Evolutionary conservation across 2,888 invertebrate genomes (phyloP), one percentile per base, ranked within the genome.

Genomic region (Leptopilina myrica): DNA sequence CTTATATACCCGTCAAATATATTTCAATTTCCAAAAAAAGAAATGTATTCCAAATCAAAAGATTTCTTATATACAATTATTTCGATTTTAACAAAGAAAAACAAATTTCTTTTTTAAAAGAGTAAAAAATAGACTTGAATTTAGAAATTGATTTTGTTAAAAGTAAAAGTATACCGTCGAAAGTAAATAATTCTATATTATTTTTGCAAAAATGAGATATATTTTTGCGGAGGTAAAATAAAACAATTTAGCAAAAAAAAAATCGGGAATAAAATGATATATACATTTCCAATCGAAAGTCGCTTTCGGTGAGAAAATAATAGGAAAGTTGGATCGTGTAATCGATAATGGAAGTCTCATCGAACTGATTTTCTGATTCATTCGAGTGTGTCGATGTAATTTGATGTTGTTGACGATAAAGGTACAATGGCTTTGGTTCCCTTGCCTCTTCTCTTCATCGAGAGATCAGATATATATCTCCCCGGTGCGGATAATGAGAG

Each of bases 351-450:
- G 69, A 49, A 20, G 53, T 69, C 8, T 66, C 5, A 9, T 66
- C 53, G 14, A 53, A 69, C 26, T 49, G 49, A 53, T 69, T 69
- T 69, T 12, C 67, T 11, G 49, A 67, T 12, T 67, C 69, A 69
- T 81, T 84, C 84, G 79, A 83, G 84, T 85, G 85, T 86, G 81
- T 86, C 87, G 20, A 62, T 83, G 84, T 84, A 89, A 89, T 89
- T 87, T 87, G 89, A 89, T 89, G 85, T 83, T 80, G 87, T 88
- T 86, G 88, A 86, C 86, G 89, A 89, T 89, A 88, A 88, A 87
- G 85, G 84, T 82, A 85, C 84, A 85, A 85, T 85, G 85, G 83
- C 78, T 78, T 79, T 76, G 79, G 81, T 49, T 49, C 49, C 12
- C 49, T 49, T 49, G 49, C 49, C 49, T 49, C 43, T 8, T 43